Percentiles rank a stretch among this genome's conserved stretches.
These are phyloP conservation scores for Drosophila suboccidentalis DNA, from an alignment of 2,888 invertebrate genomes.

Conservation along the genomic window DNA sequence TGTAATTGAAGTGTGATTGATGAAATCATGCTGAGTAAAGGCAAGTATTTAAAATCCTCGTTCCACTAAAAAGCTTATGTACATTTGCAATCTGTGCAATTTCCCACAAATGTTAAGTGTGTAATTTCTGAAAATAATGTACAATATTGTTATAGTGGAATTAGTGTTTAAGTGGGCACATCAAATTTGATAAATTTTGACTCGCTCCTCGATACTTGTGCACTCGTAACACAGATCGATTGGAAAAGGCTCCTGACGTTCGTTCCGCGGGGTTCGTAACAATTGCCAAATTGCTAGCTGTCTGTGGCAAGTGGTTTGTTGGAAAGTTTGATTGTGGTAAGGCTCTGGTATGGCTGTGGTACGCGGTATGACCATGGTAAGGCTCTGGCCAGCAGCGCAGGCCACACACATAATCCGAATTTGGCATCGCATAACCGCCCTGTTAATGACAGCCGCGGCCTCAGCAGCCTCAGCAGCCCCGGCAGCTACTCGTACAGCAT, in stretches of 20 bases:
- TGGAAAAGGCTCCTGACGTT: background rate
- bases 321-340: conserved; percentile 49
- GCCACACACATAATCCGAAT: conserved; percentile 47
- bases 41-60: no score
- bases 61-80: background rate
- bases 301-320: conserved; percentile 15
- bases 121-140: no score
- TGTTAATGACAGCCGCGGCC: conserved; percentile 56
- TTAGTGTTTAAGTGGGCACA: background rate
- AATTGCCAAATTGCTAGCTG: conserved; percentile 44
- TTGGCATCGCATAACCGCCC: conserved; percentile 43
- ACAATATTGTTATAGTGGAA: background rate
- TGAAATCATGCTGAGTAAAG: no score
- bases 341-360: conserved; percentile 38
- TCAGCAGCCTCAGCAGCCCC: conserved; percentile 5
- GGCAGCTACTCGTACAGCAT: background rate
- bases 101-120: background rate
- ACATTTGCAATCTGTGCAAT: background rate
- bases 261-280: conserved; percentile 19
- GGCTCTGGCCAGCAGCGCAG: conserved; percentile 14
- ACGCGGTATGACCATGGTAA: conserved; percentile 19
- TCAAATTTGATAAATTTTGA: conserved; percentile 2
- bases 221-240: background rate
- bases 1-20: no score
- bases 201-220: background rate